phyloP scores from a whole-genome alignment of 2,113 vertebrate genomes.

The Indicator indicator region DNA sequence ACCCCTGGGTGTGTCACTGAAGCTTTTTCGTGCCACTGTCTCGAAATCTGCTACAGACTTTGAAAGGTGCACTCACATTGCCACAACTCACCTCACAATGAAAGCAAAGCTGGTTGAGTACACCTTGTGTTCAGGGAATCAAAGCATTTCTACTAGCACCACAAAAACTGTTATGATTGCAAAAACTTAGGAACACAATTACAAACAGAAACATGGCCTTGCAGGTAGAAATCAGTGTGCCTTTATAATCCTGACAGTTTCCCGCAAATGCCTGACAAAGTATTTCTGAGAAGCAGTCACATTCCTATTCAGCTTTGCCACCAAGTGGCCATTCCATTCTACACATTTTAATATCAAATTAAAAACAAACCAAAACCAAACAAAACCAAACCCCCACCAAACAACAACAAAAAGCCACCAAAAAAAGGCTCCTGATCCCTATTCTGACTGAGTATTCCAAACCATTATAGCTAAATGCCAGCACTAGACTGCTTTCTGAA shows the following conservation, averaged over 20 bases:
- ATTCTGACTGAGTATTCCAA: neutral
- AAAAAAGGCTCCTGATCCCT: neutral
- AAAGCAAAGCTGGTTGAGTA: neutral
- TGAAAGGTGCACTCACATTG: neutral
- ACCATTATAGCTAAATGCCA: neutral
- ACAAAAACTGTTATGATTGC: neutral
- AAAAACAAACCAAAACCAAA: too few relatives aligned
- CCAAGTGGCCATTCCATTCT: conserved; percentile 11
- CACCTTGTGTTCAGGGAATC: neutral
- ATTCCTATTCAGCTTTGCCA: conserved; percentile 48
- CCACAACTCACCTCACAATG: neutral
- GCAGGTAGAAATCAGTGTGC: neutral
- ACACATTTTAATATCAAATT: neutral
- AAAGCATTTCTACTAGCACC: neutral
- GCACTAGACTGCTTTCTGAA: neutral
- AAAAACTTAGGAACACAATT: neutral
- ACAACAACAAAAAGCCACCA: too few relatives aligned
- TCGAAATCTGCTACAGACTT: neutral
- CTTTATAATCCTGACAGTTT: neutral
- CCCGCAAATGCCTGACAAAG: neutral
- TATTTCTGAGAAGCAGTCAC: neutral
- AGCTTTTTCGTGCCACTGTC: neutral
- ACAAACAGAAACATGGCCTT: neutral
- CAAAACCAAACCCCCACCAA: too few relatives aligned
- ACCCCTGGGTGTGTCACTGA: neutral